Conservation (phyloP, 92 coral and sea anemone species). For the Actinernus sp. region DNA sequence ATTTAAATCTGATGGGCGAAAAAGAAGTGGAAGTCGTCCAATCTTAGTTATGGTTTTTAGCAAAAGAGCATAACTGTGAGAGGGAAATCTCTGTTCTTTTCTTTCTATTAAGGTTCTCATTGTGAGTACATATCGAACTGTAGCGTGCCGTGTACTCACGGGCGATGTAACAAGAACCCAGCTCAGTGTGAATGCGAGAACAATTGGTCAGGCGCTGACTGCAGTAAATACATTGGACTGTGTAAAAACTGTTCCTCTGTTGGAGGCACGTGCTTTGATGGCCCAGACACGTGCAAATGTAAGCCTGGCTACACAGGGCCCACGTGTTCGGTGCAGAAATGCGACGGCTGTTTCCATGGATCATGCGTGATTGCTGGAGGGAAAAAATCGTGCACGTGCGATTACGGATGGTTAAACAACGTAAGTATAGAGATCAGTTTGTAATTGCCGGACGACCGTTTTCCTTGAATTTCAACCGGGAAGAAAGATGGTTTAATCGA, state of each 20-base stretch:
- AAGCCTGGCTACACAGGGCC: constrained; percentile 91
- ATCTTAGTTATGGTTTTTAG: too few species aligned
- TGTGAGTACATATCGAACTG: constrained; percentile 82
- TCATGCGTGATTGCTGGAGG: constrained; percentile 31
- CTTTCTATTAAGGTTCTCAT: constrained; percentile 41
- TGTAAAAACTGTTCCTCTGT: constrained; percentile 78
- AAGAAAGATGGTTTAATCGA: too few species aligned
- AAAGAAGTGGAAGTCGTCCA: too few species aligned
- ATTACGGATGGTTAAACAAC: constrained; percentile 57
- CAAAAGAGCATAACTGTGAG: too few species aligned
- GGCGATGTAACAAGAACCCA: constrained; percentile 73
- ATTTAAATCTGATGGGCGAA: too few species aligned
- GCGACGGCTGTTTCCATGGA: constrained; percentile 87
- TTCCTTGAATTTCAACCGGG: too few species aligned
- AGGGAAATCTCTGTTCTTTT: neutral
- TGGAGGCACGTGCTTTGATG: constrained; percentile 83
- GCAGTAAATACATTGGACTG: constrained; percentile 65
- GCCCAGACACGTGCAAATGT: constrained; percentile 88
- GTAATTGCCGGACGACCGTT: too few species aligned
- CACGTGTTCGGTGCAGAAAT: constrained; percentile 70
- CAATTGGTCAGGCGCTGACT: constrained; percentile 71
- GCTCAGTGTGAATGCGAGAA: constrained; percentile 75
- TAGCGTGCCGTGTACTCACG: constrained; percentile 82
- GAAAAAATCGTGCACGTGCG: constrained; percentile 74
- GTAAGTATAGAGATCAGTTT: constrained; percentile 2